Base-by-base conservation (phyloP, 1,140 invertebrate genomes). In the Eciton burchellii region DNA sequence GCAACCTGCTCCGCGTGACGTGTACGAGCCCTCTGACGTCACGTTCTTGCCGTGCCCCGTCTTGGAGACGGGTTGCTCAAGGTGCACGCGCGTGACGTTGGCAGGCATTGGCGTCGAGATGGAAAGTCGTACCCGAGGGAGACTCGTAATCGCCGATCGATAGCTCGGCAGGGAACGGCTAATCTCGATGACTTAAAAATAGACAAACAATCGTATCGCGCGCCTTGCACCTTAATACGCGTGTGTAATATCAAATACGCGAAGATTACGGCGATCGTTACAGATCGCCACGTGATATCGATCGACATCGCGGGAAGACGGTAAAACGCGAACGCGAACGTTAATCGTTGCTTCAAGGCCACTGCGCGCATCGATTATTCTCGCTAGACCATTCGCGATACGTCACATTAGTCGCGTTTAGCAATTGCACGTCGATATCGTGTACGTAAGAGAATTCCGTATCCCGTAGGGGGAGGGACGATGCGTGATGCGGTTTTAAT, bases 1-100 rank as follows among this genome's bases (percentile, higher is more conserved):
- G 24, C 83, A 88, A 88, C 86, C 86, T 88, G 86, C 52, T 73
- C 71, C 62, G 16, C 72, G 26, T 88, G 86, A 88, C 83, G 85
- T 84, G n/a, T 71, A 57, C 49, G 5, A 29, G n/a, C 52, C 1
- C 41, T n/a, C 14, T 89, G 84, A 89, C 88, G 89, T 90, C 89
- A 91, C 82, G 9, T 68, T 73, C 83, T 88, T 76, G 73, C 62
- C 12, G 52, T 68, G 68, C n/a, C 63, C 16, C 54, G 59, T 84
- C 86, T 84, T 88, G 11, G 59, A 87, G 77, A 60, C 71, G 2
- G 9, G 49, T 12, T 54, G 84, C 11, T 63, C 54, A 82, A 87
- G 85, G 85, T 86, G 81, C 76, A 59, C 21, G 16, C 16, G 11
- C 8, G 26, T 84, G 86, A 87, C 82, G 66, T 84, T 62, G 16